Evolutionary conservation across 2,888 invertebrate genomes (phyloP), one percentile per base, ranked within the genome.

Genomic region (Ennomos erosarius): DNA sequence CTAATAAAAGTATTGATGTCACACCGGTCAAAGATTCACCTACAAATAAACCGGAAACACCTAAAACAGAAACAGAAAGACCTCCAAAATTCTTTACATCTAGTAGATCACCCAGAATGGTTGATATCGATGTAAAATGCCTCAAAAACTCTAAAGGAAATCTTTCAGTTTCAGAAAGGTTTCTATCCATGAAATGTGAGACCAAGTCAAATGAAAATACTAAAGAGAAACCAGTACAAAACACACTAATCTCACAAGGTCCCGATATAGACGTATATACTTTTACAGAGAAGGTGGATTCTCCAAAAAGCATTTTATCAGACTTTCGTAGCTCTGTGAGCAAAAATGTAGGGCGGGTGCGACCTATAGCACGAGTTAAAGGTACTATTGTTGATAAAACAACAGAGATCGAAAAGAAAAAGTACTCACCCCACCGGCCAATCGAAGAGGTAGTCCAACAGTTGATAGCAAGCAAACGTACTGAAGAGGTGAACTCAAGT

Each of bases 361-460:
- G 92, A 46, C 92, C 92, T 4, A 91, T 93, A 64, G 92, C 93
- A 36, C 84, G 92, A 73, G 92, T 92, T 0, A 92, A 92, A 74
- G 93, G 92, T 9, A 93, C 92, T 46, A 69, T 92, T 13, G 85
- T 92, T 62, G 92, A 92, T 62, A 93, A 89, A 67, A 90, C 87
- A 66, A 71, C 80, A 35, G 93, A 93, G 57, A 65, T 80, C 1
- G 92, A 92, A 55, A 90, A 87, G 74, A 90, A 90, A 73, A 91
- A 90, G 64, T 89, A 87, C 72, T 88, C 90, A 10, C 90, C 91
- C 8, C 89, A 91, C 68, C 80, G 92, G 55, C 91, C 89, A 39
- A 91, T 92, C 53, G 92, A 90, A 82, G 90, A 90, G 81, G 90
- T 89, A 8, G 90, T 92, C 1, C 90, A 93, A 72, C 89, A 89